Conservation (phyloP, 2,888 invertebrate species). For the Pyralis farinalis region DNA sequence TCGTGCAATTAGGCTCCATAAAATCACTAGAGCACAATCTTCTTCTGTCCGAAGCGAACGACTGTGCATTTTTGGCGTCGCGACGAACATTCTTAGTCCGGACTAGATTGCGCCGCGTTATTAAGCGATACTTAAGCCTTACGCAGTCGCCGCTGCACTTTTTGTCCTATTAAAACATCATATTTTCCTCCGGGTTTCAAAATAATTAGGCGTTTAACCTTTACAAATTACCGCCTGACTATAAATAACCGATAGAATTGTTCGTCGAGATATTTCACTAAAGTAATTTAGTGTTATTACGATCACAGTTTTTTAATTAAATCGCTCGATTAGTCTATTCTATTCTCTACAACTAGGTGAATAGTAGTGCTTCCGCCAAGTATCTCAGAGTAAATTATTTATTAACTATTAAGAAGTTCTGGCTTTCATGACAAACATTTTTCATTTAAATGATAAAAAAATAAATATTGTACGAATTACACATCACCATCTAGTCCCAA, state of each 20-base stretch:
- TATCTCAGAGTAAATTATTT: too few species aligned
- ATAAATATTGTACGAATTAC: too few species aligned
- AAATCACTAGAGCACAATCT: slow-evolving; percentile 17
- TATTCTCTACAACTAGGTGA: not conserved
- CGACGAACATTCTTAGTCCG: not conserved
- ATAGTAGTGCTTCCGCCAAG: too few species aligned
- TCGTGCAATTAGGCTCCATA: slow-evolving; percentile 24
- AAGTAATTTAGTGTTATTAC: slow-evolving; percentile 10
- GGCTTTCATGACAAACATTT: too few species aligned
- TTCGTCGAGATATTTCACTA: slow-evolving; percentile 8
- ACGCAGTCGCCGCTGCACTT: slow-evolving; percentile 7
- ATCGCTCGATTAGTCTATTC: slow-evolving; percentile 21
- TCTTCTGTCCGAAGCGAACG: slow-evolving; percentile 1
- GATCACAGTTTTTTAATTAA: slow-evolving; percentile 26
- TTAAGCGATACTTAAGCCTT: slow-evolving; percentile 5
- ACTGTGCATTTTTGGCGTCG: slow-evolving; percentile 9
- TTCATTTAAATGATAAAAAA: too few species aligned
- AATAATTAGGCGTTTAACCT: slow-evolving; percentile 12
- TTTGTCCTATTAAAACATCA: slow-evolving; percentile 9
- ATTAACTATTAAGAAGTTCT: too few species aligned
- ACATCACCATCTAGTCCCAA: too few species aligned
- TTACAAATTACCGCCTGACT: slow-evolving; percentile 15
- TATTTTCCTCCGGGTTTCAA: slow-evolving; percentile 1
- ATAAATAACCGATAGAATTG: slow-evolving; percentile 19
- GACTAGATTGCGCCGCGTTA: slow-evolving; percentile 6